Evolutionary conservation across 1,140 invertebrate species (phyloP).

Genomic region (Charaxes varanes): DNA sequence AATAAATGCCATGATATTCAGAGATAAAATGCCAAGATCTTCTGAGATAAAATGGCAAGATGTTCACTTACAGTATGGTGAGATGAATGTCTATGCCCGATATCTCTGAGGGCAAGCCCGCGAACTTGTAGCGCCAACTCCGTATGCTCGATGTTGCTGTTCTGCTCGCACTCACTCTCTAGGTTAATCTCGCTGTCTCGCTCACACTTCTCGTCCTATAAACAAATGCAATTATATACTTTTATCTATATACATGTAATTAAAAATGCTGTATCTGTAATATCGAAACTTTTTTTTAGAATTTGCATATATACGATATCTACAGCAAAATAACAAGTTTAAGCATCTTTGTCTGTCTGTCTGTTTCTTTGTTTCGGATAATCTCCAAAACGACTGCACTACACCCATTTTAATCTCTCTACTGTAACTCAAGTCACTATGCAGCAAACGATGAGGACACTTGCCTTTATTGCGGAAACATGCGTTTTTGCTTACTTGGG

Average conservation of each 20-base stretch:
- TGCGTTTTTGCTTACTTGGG: conserved; percentile 99
- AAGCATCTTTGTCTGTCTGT: no score
- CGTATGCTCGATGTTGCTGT: conserved; percentile 13
- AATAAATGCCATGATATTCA: no score
- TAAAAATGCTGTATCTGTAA: background rate
- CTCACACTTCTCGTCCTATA: conserved; percentile 13
- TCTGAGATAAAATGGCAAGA: no score
- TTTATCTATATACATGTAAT: background rate
- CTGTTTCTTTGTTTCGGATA: no score
- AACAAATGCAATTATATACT: background rate
- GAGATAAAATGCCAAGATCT: no score
- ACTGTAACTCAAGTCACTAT: conserved; percentile 99
- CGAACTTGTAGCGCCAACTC: conserved; percentile 37
- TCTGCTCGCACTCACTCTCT: conserved; percentile 11
- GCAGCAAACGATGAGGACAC: conserved; percentile 98
- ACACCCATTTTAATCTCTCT: conserved; percentile 98
- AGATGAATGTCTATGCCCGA: conserved; percentile 29
- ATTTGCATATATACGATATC: no score
- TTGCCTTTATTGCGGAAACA: conserved; percentile 98
- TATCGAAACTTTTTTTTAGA: background rate
- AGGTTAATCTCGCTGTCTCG: conserved; percentile 5
- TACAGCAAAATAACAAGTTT: no score
- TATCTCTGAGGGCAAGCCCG: conserved; percentile 39
- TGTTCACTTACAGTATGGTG: conserved; percentile 27
- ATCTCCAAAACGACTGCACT: no score